Percentiles rank a stretch among this genome's conserved stretches.
phyloP scores from a whole-genome alignment of 2,888 invertebrate genomes.

The Calameuta idolon region DNA sequence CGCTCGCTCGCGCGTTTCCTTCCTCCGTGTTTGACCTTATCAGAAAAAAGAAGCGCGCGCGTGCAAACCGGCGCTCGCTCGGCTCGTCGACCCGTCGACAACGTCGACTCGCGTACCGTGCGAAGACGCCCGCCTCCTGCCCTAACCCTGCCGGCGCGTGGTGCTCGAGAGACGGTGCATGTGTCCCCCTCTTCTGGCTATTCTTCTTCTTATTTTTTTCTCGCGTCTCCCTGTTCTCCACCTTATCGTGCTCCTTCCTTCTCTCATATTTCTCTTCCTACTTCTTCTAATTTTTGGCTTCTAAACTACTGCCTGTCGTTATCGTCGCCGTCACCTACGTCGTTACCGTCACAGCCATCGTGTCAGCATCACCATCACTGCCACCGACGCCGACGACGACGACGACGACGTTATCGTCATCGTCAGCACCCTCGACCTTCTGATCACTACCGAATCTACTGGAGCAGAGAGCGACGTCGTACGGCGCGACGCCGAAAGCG shows the following conservation, averaged over 20 bases:
- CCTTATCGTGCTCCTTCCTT: background rate
- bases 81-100: background rate
- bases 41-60: conserved; percentile 10
- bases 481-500: conserved; percentile 1
- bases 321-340: background rate
- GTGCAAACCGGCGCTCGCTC: conserved; percentile 1
- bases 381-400: background rate
- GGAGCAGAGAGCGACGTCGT: background rate
- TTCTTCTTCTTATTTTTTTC: background rate
- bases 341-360: background rate
- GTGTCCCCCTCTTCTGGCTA: conserved; percentile 36
- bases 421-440: background rate
- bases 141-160: background rate
- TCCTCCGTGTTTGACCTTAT: conserved; percentile 33
- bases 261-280: background rate
- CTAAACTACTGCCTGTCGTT: background rate
- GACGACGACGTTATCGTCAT: background rate
- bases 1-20: conserved; percentile 31
- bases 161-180: conserved; percentile 29
- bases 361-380: background rate
- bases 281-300: background rate
- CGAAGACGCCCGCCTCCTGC: background rate
- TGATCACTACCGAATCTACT: background rate
- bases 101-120: background rate
- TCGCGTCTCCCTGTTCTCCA: background rate